Base-by-base conservation (phyloP, 2,888 invertebrate genomes). In the Hedya salicella region DNA sequence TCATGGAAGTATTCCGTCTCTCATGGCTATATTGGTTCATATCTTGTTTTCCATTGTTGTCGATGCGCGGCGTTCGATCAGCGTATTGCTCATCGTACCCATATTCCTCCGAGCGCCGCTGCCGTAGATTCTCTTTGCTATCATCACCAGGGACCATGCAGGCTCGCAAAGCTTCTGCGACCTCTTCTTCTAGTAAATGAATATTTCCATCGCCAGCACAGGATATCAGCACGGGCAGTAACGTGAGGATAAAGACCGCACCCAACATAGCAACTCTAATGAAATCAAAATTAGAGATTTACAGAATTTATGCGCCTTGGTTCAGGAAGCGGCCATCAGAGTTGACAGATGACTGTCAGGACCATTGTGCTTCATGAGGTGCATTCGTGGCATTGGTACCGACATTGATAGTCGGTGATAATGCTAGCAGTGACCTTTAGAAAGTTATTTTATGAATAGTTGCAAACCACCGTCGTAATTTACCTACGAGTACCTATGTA, bases 191-290 rank as follows among this genome's bases (percentile, higher is more conserved):
- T 16, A 92, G 71, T n/a, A 93, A 70, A 36, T 82, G 83, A 40
- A 91, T 87, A 71, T 92, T 92, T 1, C 90, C 90, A 40, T 90
- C 88, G 3, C 88, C 85, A 1, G 86, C 72, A 68, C 84, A 81
- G 40, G 73, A 70, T 1, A 80, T 78, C 32, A 86, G 68, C 19
- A 72, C 74, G 3, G 88, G 83, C n/a, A 88, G 63, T 6, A 85
- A 54, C 2, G 79, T 59, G 5, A 85, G 68, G 1, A 86, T 67
- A 46, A 82, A 17, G 48, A 81, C 62, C 14, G 74, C 67, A 40
- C 67, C 69, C 60, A 78, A 62, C 88, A 90, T 89, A 54, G 76
- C 78, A 67, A 64, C 36, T 56, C 48, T 52, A 74, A 62, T 78
- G 70, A 67, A 68, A 40, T 30, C 5, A 52, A 25, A 60, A 60